These are phyloP conservation scores for Pagetopsis macropterus DNA, from an alignment of 2,797 vertebrate genomes.

Conservation along the genomic window DNA sequence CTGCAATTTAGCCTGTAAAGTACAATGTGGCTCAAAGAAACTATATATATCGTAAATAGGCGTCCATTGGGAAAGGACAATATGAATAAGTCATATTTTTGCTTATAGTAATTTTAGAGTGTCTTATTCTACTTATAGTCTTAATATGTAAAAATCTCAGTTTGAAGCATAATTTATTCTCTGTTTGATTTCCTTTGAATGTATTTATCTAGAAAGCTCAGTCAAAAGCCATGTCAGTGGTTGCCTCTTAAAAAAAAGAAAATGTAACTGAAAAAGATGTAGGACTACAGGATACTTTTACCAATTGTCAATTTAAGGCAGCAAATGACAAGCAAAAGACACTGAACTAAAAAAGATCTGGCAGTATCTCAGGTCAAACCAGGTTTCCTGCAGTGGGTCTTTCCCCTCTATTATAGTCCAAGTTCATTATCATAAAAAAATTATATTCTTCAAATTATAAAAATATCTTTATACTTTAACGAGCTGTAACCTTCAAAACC, in stretches of 20 bases:
- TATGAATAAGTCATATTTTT: background rate
- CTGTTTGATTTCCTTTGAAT: background rate
- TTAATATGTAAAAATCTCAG: background rate
- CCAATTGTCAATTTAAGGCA: slow-evolving; percentile 11
- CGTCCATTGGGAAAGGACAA: background rate
- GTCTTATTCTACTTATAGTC: background rate
- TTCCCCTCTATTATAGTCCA: slow-evolving; percentile 12
- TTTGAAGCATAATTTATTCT: background rate
- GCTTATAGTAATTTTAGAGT: background rate
- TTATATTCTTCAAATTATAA: background rate
- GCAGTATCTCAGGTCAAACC: slow-evolving; percentile 13
- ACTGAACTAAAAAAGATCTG: slow-evolving; percentile 5
- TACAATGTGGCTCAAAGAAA: slow-evolving; percentile 20
- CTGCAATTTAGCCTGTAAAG: slow-evolving; percentile 11
- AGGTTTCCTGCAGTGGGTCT: slow-evolving; percentile 8
- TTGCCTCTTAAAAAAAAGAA: background rate
- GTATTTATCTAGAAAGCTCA: background rate
- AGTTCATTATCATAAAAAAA: slow-evolving; percentile 18
- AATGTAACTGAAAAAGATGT: background rate
- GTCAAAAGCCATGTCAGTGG: background rate
- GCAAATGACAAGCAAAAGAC: slow-evolving; percentile 15
- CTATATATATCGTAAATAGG: background rate
- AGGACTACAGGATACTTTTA: slow-evolving; percentile 1
- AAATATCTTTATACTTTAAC: background rate
- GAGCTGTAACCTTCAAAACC: background rate